Evolutionary conservation across 30 jellyfish, hydroid and myxozoan genomes (phyloP), one percentile per base, ranked within the genome.

Genomic region (Pseudorhiza aurosa): DNA sequence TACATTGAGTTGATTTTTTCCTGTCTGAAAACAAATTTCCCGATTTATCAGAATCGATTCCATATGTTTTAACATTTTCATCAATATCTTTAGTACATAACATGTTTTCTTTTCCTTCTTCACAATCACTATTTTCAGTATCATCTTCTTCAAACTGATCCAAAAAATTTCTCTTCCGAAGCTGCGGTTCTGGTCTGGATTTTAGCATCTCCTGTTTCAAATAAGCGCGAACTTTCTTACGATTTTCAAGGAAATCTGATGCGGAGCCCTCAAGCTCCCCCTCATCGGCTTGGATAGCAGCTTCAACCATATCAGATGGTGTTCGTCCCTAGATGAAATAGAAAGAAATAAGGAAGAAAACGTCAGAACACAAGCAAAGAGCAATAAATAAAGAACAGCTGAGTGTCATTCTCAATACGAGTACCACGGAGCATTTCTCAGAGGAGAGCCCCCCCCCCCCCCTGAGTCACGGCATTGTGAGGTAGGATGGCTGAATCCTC

Each of bases 251-350:
- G 5, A 67, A 19, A 21, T 87, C 93, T 4, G 96, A 77, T 10
- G 77, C 95, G 17, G 84, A 72, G 2, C 74, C 95, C 11, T 83
- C 95, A 6, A 91, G 81, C 50, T 93, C 99, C 37, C 80, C 99
- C 59, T 93, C 96, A 30, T 87, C 96, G 2, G 85, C 96, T 68
- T 74, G 30, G 25, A 87, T 86, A 6, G 95, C 96, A 6, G 36
- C 56, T 33, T 75, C 74, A 22, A 93, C 97, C 67, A 87, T 28
- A 25, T 85, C 85, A 6, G 63, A 45, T 0, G 99, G 94, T 4
- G 99, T 87, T 9, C 88, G 80, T 1, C 99, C 99, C 96, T 85
- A 49, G 21, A 21, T 31, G 1, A 19, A 29, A 55, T 1, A 17
- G 36, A 10, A 2, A 11, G 25, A 33, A 40, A 21, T 33, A 7